Evolutionary conservation across 2,888 invertebrate species (phyloP).

Genomic region (Cephus pulcher): DNA sequence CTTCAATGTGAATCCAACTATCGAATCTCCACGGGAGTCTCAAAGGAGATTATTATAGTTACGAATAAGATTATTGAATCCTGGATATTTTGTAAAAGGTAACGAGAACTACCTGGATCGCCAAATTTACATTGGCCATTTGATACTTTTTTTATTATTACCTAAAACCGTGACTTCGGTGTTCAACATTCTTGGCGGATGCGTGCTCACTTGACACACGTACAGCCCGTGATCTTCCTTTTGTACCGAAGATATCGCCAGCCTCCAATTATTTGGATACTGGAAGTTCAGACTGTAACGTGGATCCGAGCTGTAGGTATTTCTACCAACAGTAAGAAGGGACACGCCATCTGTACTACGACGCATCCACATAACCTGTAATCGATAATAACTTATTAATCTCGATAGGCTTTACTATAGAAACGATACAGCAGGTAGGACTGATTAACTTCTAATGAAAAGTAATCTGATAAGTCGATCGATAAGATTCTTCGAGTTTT

Average conservation of each 20-base stretch:
- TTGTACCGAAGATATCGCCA: slow-evolving; percentile 78
- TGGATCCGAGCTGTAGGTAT: slow-evolving; percentile 74
- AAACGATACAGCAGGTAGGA: background rate
- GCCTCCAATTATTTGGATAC: slow-evolving; percentile 79
- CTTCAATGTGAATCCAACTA: background rate
- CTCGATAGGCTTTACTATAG: background rate
- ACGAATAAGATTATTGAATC: background rate
- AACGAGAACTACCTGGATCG: background rate
- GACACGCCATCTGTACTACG: slow-evolving; percentile 74
- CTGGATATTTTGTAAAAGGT: background rate
- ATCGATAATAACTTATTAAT: background rate
- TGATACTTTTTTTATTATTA: slow-evolving; percentile 65
- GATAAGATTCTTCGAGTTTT: background rate
- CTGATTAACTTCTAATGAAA: background rate
- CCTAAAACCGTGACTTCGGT: slow-evolving; percentile 81
- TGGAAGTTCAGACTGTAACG: slow-evolving; percentile 76
- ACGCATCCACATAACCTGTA: slow-evolving; percentile 77
- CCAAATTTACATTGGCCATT: background rate
- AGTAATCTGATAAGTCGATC: background rate
- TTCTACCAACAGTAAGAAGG: slow-evolving; percentile 74
- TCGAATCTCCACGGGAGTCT: background rate
- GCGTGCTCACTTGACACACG: slow-evolving; percentile 85
- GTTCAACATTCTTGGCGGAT: slow-evolving; percentile 81
- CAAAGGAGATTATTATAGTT: background rate
- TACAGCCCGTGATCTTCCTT: slow-evolving; percentile 79